A percentile compares a stretch with the other conserved stretches of the same genome.
phyloP scores from a whole-genome alignment of 1,140 invertebrate genomes.

The Scaptomyza montana region DNA sequence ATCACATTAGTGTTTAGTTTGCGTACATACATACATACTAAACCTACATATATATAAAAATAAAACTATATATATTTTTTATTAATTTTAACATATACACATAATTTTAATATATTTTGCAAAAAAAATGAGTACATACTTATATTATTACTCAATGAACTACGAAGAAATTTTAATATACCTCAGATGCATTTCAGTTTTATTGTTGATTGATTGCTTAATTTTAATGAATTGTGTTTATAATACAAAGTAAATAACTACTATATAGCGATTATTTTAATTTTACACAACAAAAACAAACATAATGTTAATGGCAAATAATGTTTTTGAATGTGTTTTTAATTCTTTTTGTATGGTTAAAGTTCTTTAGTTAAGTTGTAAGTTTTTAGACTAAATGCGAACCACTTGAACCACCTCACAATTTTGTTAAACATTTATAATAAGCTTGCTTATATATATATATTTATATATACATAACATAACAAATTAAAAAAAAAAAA shows the following conservation, averaged over 20 bases:
- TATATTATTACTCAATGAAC: conserved; percentile 71
- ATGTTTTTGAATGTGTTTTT: conserved; percentile 33
- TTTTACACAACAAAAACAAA: conserved; percentile 11
- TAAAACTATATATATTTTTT: conserved; percentile 46
- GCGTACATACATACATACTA: conserved; percentile 18
- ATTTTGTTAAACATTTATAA: conserved; percentile 69
- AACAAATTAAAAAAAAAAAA: conserved; percentile 14
- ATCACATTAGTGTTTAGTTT: conserved; percentile 73
- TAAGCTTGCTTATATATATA: conserved; percentile 64
- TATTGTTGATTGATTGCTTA: conserved; percentile 78
- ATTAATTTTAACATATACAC: conserved; percentile 27
- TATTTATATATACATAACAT: conserved; percentile 20
- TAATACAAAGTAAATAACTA: conserved; percentile 16
- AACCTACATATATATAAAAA: conserved; percentile 10
- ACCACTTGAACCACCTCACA: conserved; percentile 80
- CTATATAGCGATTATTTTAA: conserved; percentile 31
- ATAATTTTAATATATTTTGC: conserved; percentile 45
- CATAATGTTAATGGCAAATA: conserved; percentile 35
- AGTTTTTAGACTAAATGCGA: conserved; percentile 63
- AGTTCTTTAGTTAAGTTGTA: conserved; percentile 45
- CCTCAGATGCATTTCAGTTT: conserved; percentile 84
- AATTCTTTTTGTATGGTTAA: conserved; percentile 49
- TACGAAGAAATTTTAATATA: conserved; percentile 84
- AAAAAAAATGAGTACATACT: conserved; percentile 41
- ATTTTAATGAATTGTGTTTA: conserved; percentile 58